Conservation (phyloP, 2,113 vertebrate species). For the Epinephelus moara region DNA sequence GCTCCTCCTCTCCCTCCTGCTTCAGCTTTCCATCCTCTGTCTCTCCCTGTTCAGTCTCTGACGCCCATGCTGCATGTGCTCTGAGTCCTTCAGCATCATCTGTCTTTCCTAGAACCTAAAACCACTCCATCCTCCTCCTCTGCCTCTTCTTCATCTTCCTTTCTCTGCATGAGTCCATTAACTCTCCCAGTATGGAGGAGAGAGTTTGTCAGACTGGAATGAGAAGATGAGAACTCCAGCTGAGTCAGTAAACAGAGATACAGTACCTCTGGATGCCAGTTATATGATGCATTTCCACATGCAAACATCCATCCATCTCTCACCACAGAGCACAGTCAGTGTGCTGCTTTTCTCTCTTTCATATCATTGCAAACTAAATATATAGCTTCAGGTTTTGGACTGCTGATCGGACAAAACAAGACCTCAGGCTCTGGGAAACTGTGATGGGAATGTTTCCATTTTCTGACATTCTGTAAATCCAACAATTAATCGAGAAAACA, state of each 20-base stretch:
- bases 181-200: neutral
- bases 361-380: neutral
- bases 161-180: conserved; percentile 25
- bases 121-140: neutral
- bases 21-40: neutral
- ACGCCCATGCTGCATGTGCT: neutral
- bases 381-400: too few species aligned
- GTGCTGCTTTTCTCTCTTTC: too few species aligned
- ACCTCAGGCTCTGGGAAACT: too few species aligned
- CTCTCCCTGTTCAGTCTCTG: neutral
- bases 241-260: neutral
- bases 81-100: neutral
- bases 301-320: neutral
- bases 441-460: too few species aligned
- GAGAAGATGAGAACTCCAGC: conserved; percentile 20
- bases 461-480: too few species aligned
- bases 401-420: too few species aligned
- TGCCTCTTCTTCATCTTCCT: neutral
- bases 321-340: neutral
- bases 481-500: too few species aligned
- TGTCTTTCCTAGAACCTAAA: too few species aligned
- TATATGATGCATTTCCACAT: neutral
- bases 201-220: neutral
- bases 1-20: conserved; percentile 25
- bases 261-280: neutral